Conservation (phyloP, 2,113 vertebrate genomes). For the Cheilinus undulatus region DNA sequence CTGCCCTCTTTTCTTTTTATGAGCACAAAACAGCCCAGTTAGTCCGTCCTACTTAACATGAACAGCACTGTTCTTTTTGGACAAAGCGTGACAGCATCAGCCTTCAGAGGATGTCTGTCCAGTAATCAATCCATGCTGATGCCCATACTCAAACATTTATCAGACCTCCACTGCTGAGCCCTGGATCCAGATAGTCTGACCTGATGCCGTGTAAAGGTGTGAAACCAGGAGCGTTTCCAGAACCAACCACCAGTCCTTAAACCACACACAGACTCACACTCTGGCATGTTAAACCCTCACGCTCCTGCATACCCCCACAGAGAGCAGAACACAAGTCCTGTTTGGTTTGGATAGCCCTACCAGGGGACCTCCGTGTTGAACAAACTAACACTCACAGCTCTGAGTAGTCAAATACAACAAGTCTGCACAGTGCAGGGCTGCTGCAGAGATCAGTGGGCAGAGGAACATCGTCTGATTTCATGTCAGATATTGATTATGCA, state of each 20-base stretch:
- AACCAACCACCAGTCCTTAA: constrained; percentile 51
- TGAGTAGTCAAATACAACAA: constrained; percentile 44
- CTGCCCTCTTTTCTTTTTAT: constrained; percentile 37
- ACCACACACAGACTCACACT: constrained; percentile 58
- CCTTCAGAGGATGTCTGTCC: constrained; percentile 24
- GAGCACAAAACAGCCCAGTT: constrained; percentile 33
- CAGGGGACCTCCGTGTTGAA: constrained; percentile 74
- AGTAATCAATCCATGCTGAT: constrained; percentile 33
- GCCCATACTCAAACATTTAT: constrained; percentile 51
- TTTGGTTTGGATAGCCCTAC: constrained; percentile 74
- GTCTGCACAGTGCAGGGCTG: constrained; percentile 46
- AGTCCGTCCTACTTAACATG: constrained; percentile 6
- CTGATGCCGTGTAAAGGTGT: constrained; percentile 65
- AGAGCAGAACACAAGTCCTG: constrained; percentile 67
- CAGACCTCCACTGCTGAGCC: constrained; percentile 45
- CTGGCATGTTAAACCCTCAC: constrained; percentile 61
- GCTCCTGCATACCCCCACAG: constrained; percentile 55
- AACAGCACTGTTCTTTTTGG: constrained; percentile 39
- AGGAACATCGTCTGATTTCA: constrained; percentile 1
- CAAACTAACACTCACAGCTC: constrained; percentile 65
- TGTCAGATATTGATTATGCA: constrained; percentile 14
- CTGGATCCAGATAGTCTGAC: constrained; percentile 51
- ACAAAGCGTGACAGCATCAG: constrained; percentile 21
- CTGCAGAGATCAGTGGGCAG: constrained; percentile 44
- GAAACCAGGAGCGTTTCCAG: constrained; percentile 76